These are phyloP conservation scores for Corythornis cristatus DNA, from an alignment of 2,113 vertebrate genomes.

Conservation along the genomic window DNA sequence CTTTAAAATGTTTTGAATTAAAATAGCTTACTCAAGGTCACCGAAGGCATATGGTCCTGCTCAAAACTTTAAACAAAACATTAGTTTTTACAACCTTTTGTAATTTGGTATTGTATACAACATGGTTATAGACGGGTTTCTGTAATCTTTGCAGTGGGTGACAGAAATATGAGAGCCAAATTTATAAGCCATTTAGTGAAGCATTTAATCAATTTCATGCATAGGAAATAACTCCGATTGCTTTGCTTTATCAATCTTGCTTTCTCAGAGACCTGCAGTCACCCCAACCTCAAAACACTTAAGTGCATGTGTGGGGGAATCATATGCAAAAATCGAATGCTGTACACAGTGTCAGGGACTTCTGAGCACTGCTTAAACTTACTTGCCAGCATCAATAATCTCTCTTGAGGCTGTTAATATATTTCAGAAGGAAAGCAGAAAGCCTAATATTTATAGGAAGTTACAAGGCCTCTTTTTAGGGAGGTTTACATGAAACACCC, in stretches of 20 bases:
- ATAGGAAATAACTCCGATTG: conserved; percentile 81
- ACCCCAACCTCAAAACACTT: conserved; percentile 49
- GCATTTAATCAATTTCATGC: conserved; percentile 89
- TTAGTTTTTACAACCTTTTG: conserved; percentile 88
- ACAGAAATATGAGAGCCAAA: conserved; percentile 87
- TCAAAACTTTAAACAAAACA: conserved; percentile 88
- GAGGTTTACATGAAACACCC: conserved; percentile 68
- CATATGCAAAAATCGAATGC: background rate
- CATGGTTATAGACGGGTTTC: conserved; percentile 77
- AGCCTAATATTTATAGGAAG: conserved; percentile 61
- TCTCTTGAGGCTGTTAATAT: conserved; percentile 60
- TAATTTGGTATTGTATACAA: conserved; percentile 87
- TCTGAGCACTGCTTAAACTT: conserved; percentile 43
- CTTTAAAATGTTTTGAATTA: conserved; percentile 86
- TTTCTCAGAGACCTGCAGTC: conserved; percentile 59
- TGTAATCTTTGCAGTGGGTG: conserved; percentile 87
- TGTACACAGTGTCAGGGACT: conserved; percentile 17
- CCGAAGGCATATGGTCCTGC: conserved; percentile 83
- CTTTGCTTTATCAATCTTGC: conserved; percentile 83
- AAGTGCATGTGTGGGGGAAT: background rate
- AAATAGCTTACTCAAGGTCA: conserved; percentile 88
- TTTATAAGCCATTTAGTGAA: conserved; percentile 87
- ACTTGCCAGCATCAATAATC: conserved; percentile 41
- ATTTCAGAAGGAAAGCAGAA: conserved; percentile 58
- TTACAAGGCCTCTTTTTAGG: conserved; percentile 42